Evolutionary conservation across 2,888 invertebrate genomes (phyloP).

Genomic region (Elmis aenea): DNA sequence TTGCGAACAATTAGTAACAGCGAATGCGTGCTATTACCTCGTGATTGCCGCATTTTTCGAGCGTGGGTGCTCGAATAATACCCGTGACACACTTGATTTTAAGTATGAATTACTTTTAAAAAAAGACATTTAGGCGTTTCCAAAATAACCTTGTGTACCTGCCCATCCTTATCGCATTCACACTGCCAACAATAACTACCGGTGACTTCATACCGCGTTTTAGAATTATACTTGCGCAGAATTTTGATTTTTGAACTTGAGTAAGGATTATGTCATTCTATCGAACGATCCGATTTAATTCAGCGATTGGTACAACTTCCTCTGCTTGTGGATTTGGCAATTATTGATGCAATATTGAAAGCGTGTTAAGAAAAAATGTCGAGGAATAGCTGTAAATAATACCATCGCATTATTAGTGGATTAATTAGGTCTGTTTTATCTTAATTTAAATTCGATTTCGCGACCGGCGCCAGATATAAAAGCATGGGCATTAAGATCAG

Average conservation of each 20-base stretch:
- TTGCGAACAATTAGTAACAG: too few species aligned
- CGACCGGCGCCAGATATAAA: conserved; percentile 35
- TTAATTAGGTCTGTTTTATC: conserved; percentile 36
- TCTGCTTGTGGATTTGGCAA: conserved; percentile 5
- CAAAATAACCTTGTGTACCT: conserved; percentile 12
- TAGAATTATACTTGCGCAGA: conserved; percentile 16
- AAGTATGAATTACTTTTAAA: too few species aligned
- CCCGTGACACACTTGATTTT: too few species aligned
- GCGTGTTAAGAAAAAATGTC: conserved; percentile 9
- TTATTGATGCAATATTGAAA: conserved; percentile 8
- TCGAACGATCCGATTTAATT: conserved; percentile 6
- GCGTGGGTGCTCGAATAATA: too few species aligned
- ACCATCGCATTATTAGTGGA: conserved; percentile 32
- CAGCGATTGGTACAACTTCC: conserved; percentile 8
- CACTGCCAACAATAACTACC: conserved; percentile 17
- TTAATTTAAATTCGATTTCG: conserved; percentile 36
- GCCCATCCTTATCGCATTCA: conserved; percentile 14
- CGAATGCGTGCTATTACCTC: too few species aligned
- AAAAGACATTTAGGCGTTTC: conserved; percentile 4
- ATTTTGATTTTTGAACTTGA: conserved; percentile 20
- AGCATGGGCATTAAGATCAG: conserved; percentile 22
- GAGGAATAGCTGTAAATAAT: conserved; percentile 37
- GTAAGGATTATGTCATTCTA: conserved; percentile 18
- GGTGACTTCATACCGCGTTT: conserved; percentile 19
- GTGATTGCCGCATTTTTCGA: too few species aligned